phyloP scores from a whole-genome alignment of 2,113 vertebrate genomes.

The Cryptotis parvus region DNA sequence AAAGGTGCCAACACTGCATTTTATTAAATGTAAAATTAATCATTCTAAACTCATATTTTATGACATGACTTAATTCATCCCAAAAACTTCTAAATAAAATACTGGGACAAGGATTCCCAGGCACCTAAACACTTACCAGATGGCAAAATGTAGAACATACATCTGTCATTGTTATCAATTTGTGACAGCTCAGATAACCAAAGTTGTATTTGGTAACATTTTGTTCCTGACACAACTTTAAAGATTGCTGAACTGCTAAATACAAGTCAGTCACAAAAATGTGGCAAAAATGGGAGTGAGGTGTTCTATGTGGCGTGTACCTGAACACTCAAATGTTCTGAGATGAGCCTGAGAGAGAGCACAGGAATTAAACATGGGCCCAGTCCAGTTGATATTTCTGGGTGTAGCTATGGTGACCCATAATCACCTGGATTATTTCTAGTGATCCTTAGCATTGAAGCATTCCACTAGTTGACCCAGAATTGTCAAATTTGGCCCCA shows the following conservation, averaged over 20 bases:
- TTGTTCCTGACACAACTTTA: conserved; percentile 81
- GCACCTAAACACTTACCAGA: too few relatives aligned
- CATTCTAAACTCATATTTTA: conserved; percentile 31
- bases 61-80: conserved; percentile 57
- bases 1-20: conserved; percentile 42
- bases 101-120: conserved; percentile 69
- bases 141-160: conserved; percentile 75
- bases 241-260: conserved; percentile 79
- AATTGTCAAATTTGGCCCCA: too few relatives aligned
- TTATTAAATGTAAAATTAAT: conserved; percentile 38
- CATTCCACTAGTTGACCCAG: too few relatives aligned
- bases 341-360: not conserved
- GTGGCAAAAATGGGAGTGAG: not conserved
- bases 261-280: conserved; percentile 66
- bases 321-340: not conserved
- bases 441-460: too few relatives aligned
- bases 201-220: conserved; percentile 85
- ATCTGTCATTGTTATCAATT: conserved; percentile 81
- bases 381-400: too few relatives aligned
- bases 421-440: too few relatives aligned
- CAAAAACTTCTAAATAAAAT: conserved; percentile 68
- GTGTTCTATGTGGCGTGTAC: rapidly evolving
- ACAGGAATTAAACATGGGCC: too few relatives aligned
- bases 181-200: conserved; percentile 83
- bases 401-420: too few relatives aligned